Base-by-base conservation (phyloP, 2,888 invertebrate species). In the Cheilosia grossa region DNA sequence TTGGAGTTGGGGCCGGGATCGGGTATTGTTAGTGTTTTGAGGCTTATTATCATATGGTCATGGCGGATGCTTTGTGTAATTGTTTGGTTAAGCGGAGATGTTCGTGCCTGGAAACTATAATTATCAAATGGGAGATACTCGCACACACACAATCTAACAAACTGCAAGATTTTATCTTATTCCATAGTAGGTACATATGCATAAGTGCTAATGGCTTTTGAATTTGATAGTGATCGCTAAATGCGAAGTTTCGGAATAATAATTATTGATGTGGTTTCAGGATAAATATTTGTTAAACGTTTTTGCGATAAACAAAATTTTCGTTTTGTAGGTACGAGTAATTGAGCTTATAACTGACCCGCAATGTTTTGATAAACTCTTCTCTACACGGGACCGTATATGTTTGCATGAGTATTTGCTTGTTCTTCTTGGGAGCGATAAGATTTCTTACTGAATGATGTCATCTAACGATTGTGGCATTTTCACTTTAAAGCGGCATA, bases 21-120 rank as follows among this genome's bases (percentile, higher is more conserved):
- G 33, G 49, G 54, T 30, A 33, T 37, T 19, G 33, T 63, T 49
- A 2, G n/a, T 58, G 58, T 42, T 69, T 67, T 64, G 67, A 80
- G 53, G 56, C 27, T 69, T 51, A 69, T 75, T 83, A 74, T 58
- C 64, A 42, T 81, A 59, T 77, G 72, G 85, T 85, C 85, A 85
- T 85, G 85, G 81, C 80, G 85, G 85, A 85, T 85, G 85, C 81
- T 81, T 72, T 81, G 75, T 77, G 66, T 85, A 85, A 85, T 85
- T 81, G 67, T 77, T 85, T 85, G 81, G 70, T 72, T 67, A 77
- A 72, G 67, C 72, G 59, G 70, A 58, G 72, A 64, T 17, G 67
- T 75, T 85, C 85, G 85, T 85, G 85, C 72, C 54, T 47, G 40
- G 81, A 72, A 85, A 72, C 56, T 51, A 81, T 85, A 85, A 85